Evolutionary conservation across 1,140 invertebrate species (phyloP).

Genomic region (Meloidogyne floridensis): DNA sequence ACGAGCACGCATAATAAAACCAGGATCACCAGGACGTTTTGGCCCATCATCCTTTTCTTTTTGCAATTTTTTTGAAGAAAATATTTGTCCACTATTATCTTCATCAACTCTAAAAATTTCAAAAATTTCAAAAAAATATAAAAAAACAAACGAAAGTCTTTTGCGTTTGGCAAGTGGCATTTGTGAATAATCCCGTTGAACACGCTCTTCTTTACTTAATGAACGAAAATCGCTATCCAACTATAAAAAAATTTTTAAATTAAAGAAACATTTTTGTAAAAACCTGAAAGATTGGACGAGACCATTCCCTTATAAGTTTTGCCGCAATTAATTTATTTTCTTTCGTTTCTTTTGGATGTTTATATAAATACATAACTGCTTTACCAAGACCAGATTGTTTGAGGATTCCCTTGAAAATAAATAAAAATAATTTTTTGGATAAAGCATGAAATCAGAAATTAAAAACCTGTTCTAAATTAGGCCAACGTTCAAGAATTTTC

Average conservation of each 20-base stretch:
- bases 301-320: constrained; percentile 78
- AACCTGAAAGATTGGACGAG: constrained; percentile 62
- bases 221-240: constrained; percentile 82
- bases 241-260: constrained; percentile 39
- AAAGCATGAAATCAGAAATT: no score
- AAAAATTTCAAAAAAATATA: not conserved
- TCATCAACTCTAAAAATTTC: constrained; percentile 29
- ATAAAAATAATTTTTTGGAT: no score
- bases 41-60: constrained; percentile 31
- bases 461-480: constrained; percentile 49
- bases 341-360: constrained; percentile 95
- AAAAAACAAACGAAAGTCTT: constrained; percentile 53
- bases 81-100: constrained; percentile 24
- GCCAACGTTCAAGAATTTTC: constrained; percentile 71
- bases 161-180: constrained; percentile 74
- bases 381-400: constrained; percentile 86
- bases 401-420: constrained; percentile 72
- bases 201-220: constrained; percentile 75
- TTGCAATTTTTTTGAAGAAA: constrained; percentile 23
- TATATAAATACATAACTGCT: constrained; percentile 98
- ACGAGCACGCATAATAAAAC: constrained; percentile 88
- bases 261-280: not conserved
- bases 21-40: constrained; percentile 83
- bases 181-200: constrained; percentile 86
- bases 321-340: constrained; percentile 86